Evolutionary conservation across 2,113 vertebrate genomes (phyloP), one percentile per base, ranked within the genome.

Genomic region (Pelodiscus sinensis): DNA sequence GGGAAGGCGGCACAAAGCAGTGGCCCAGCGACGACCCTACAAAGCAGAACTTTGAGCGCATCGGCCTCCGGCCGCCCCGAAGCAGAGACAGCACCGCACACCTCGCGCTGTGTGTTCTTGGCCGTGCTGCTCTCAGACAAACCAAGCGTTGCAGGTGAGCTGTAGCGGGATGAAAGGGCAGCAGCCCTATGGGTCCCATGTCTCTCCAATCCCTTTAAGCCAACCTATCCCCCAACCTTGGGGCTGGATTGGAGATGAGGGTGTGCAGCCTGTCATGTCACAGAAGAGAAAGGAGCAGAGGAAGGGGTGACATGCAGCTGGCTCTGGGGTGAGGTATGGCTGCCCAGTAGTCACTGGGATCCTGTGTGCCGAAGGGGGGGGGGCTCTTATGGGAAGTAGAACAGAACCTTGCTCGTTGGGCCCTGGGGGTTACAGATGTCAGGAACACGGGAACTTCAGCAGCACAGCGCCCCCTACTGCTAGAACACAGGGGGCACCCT

Each of bases 1-100:
- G 15, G 7, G 29, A 15, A 16, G 62, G 6, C 6, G 14, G 14
- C 29, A 8, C 27, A 1, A 31, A 31, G 62, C 62, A 65, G 15
- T 65, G 62, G 62, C 15, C 29, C 14, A 6, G 12, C 29, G 31
- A 65, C 2, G 15, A 65, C 15, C 29, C 62, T 14, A 6, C 14
- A 65, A 65, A 65, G 62, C 15, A 65, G 15, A 65, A 65, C 62
- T 31, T 65, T n/a, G 29, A 31, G 7, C 62, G 7, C 62, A 7
- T n/a, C 29, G 14, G 15, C 29, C 29, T 65, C 14, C 14, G n/a
- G 6, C 62, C 14, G 2, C 29, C 29, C 29, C 15, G 6, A 31
- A 44, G 62, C 8, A 16, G 62, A 65, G 29, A 18, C 0, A 7
- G 4, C 14, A 4, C 14, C 29, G 3, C 29, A 13, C 2, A 15